These are phyloP conservation scores for Allophyes oxyacanthae DNA, from an alignment of 2,888 invertebrate genomes.

Conservation along the genomic window DNA sequence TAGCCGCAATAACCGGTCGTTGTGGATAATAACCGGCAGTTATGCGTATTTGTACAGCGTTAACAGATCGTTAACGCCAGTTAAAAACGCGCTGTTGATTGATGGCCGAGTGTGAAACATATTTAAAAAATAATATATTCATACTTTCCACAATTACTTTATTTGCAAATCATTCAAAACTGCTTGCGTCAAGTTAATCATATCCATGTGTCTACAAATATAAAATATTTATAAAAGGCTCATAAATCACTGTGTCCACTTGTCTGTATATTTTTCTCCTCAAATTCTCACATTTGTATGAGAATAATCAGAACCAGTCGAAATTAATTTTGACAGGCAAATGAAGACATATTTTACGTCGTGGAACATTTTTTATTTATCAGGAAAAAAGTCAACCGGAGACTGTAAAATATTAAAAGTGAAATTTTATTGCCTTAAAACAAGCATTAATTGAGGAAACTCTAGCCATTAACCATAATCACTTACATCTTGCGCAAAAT, in stretches of 20 bases:
- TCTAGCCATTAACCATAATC: slow-evolving; percentile 17
- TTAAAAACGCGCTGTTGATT: slow-evolving; percentile 28
- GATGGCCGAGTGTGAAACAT: slow-evolving; percentile 13
- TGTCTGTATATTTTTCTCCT: background rate
- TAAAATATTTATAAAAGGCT: slow-evolving; percentile 9
- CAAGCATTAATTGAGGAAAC: slow-evolving; percentile 38
- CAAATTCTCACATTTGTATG: slow-evolving; percentile 9
- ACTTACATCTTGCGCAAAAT: slow-evolving; percentile 11
- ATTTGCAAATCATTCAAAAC: slow-evolving; percentile 20
- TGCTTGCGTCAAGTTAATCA: slow-evolving; percentile 5
- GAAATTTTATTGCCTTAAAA: slow-evolving; percentile 18
- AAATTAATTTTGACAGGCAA: slow-evolving; percentile 20
- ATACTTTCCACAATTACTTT: slow-evolving; percentile 5
- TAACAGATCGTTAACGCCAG: slow-evolving; percentile 49
- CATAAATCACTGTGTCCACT: background rate
- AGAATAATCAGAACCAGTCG: slow-evolving; percentile 3
- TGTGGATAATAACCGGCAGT: slow-evolving; percentile 29
- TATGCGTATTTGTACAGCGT: slow-evolving; percentile 40
- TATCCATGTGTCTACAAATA: slow-evolving; percentile 2
- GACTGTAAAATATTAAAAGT: slow-evolving; percentile 25
- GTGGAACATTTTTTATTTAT: slow-evolving; percentile 5
- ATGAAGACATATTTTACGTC: slow-evolving; percentile 35
- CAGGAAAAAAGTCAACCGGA: slow-evolving; percentile 8
- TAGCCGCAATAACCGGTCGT: slow-evolving; percentile 24
- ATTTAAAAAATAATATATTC: slow-evolving; percentile 18